A percentile compares a stretch with the other conserved stretches of the same genome.
These are phyloP conservation scores for Cottoperca gobio DNA, from an alignment of 2,797 vertebrate species.

Conservation along the genomic window DNA sequence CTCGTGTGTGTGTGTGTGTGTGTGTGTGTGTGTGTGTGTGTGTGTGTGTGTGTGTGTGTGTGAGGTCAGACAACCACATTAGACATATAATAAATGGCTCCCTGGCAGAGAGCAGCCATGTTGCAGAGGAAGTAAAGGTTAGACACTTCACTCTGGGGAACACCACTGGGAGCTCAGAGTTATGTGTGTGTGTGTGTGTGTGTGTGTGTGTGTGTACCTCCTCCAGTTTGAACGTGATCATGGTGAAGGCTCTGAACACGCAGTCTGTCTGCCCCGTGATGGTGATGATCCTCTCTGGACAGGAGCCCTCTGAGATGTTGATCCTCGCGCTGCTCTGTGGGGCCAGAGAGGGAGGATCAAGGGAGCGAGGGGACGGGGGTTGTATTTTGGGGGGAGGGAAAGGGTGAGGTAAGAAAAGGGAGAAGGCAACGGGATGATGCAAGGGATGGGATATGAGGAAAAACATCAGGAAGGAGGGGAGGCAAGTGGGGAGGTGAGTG, in stretches of 20 bases:
- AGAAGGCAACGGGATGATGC: conserved; percentile 2
- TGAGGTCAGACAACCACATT: conserved; percentile 42
- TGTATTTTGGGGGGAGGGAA: not conserved
- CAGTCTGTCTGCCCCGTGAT: conserved; percentile 94
- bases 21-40: conserved; percentile 22
- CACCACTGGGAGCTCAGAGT: conserved; percentile 27
- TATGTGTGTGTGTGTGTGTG: not conserved
- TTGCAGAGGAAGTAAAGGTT: conserved; percentile 60
- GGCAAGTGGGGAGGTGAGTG: conserved; percentile 12
- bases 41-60: conserved; percentile 17
- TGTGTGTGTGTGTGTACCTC: conserved; percentile 82
- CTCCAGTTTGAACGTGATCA: conserved; percentile 97
- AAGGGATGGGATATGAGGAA: conserved; percentile 9
- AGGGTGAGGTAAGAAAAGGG: not conserved
- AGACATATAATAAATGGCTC: conserved; percentile 67
- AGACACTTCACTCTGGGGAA: conserved; percentile 38
- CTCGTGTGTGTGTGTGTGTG: not conserved
- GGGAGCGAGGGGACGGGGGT: not conserved
- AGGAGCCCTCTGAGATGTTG: conserved; percentile 96
- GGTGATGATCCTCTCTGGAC: conserved; percentile 95
- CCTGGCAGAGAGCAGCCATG: conserved; percentile 25
- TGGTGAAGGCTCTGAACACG: conserved; percentile 94
- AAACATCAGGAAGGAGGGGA: not conserved
- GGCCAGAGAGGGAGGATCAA: not conserved
- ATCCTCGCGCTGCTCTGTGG: conserved; percentile 94